A percentile compares a stretch with the other conserved stretches of the same genome.
Evolutionary conservation across 2,888 invertebrate species (phyloP).

Genomic region (Amphiduros pacificus): DNA sequence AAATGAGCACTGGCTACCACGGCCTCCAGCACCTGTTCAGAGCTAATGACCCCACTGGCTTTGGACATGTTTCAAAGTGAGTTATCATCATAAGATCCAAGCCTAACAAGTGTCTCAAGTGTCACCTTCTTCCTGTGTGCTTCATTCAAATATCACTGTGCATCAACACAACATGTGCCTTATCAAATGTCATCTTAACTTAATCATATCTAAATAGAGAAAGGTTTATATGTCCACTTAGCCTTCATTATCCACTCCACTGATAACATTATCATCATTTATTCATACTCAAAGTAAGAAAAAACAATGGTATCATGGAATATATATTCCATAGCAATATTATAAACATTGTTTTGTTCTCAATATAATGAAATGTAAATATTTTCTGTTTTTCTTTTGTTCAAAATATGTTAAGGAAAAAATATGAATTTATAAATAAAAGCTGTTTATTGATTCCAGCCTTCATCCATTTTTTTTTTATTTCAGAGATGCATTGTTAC

Average conservation of each 20-base stretch:
- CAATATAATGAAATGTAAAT: not conserved
- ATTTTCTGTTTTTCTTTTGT: not conserved
- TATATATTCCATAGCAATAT: not conserved
- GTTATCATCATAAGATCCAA: too few species aligned
- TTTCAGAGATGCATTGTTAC: slow-evolving; percentile 41
- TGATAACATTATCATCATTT: too few species aligned
- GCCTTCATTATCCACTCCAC: too few species aligned
- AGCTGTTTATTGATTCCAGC: not conserved
- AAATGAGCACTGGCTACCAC: slow-evolving; percentile 40
- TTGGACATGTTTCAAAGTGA: slow-evolving; percentile 44
- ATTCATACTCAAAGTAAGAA: too few species aligned
- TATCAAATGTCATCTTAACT: too few species aligned
- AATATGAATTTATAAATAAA: not conserved
- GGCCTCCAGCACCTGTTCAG: slow-evolving; percentile 46
- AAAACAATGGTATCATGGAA: not conserved
- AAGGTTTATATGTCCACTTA: too few species aligned
- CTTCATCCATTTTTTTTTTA: not conserved
- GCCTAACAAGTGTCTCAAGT: too few species aligned
- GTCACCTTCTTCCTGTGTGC: not conserved
- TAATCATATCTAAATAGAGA: too few species aligned
- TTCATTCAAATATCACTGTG: not conserved
- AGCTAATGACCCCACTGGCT: slow-evolving; percentile 44
- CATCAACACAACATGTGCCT: too few species aligned
- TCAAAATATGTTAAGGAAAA: not conserved
- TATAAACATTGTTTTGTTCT: too few species aligned